Conservation (phyloP, 1,140 invertebrate genomes). For the Oncopodura yosiiana region DNA sequence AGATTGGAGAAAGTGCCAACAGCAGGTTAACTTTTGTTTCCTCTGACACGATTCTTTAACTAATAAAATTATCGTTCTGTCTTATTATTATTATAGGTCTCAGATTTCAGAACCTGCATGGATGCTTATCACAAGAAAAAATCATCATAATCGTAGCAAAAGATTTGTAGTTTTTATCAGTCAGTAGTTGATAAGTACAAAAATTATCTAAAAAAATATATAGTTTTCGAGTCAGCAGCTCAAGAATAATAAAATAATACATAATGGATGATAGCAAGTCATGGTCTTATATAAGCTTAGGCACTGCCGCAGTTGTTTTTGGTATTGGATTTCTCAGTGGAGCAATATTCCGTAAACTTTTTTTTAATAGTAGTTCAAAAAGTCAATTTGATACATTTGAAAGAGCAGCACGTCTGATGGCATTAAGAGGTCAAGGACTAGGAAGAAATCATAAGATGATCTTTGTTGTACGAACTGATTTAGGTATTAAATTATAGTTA, state of each 20-base stretch:
- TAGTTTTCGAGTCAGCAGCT: no score
- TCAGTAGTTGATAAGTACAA: no score
- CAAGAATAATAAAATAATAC: no score
- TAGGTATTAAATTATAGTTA: no score
- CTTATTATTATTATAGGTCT: no score
- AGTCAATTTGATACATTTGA: slow-evolving; percentile 1
- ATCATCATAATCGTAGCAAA: neutral
- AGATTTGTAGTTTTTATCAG: neutral
- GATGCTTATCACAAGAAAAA: slow-evolving; percentile 42
- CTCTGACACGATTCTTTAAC: no score
- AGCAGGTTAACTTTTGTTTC: no score
- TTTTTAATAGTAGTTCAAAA: neutral
- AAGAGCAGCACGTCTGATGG: slow-evolving; percentile 13
- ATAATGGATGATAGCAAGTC: no score
- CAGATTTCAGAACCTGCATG: slow-evolving; percentile 70
- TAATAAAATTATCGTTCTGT: no score
- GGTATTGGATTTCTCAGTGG: slow-evolving; percentile 37
- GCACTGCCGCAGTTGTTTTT: slow-evolving; percentile 32
- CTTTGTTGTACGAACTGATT: slow-evolving; percentile 73
- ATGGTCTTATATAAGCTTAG: neutral
- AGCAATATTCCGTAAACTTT: slow-evolving; percentile 22
- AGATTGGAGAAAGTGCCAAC: slow-evolving; percentile 84
- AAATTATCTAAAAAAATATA: no score
- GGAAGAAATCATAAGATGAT: slow-evolving; percentile 58
- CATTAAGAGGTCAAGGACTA: slow-evolving; percentile 11